phyloP scores from a whole-genome alignment of 2,797 vertebrate species.

The Mycteria americana region DNA sequence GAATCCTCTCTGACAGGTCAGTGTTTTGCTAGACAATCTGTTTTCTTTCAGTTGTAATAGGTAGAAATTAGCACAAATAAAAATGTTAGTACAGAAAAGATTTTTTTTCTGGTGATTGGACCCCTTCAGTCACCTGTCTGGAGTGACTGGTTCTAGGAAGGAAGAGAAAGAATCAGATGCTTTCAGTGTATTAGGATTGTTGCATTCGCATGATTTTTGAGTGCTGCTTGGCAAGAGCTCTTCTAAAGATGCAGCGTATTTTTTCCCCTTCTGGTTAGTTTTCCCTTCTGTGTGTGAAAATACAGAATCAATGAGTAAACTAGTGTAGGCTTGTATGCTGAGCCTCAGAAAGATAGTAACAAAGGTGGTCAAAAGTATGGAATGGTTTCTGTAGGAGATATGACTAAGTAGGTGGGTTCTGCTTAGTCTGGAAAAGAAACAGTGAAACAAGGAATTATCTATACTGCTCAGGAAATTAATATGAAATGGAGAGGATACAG shows the following conservation, averaged over 20 bases:
- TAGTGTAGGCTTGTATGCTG: neutral
- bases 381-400: neutral
- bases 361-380: neutral
- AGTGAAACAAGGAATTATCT: neutral
- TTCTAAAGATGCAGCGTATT: neutral
- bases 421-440: neutral
- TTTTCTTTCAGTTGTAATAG: neutral
- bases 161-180: neutral
- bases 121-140: neutral
- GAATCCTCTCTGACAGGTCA: neutral
- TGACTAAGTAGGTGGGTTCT: neutral
- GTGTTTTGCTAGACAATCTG: neutral
- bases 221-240: neutral
- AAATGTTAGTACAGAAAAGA: neutral
- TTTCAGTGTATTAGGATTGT: neutral
- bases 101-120: neutral
- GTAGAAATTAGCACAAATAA: neutral
- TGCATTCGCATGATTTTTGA: neutral
- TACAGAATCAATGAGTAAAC: neutral
- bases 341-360: neutral
- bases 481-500: neutral
- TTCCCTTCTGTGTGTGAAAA: neutral
- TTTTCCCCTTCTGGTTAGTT: neutral
- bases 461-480: neutral
- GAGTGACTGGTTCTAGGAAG: neutral